Evolutionary conservation across 2,113 vertebrate genomes (phyloP).

Genomic region (Sphyrna mokarran): DNA sequence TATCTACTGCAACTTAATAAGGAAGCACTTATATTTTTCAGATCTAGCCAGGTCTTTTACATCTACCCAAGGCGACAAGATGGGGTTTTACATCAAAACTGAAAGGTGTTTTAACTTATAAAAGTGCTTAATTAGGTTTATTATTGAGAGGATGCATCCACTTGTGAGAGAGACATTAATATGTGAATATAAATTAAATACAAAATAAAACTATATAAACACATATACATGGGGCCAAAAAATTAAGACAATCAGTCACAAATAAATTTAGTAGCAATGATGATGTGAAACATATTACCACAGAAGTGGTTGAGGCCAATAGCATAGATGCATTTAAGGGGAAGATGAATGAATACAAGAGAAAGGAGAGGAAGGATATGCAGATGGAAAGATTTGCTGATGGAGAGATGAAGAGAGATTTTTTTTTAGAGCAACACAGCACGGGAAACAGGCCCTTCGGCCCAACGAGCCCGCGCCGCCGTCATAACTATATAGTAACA

Average conservation of each 20-base stretch:
- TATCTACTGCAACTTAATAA: not conserved
- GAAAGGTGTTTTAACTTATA: not conserved
- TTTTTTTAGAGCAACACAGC: no score
- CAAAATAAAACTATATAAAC: no score
- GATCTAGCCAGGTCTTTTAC: not conserved
- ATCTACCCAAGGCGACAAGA: not conserved
- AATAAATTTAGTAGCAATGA: not conserved
- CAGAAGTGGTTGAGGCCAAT: not conserved
- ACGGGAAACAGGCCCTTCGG: no score
- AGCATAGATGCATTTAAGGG: not conserved
- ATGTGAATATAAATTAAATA: no score
- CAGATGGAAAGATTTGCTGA: not conserved
- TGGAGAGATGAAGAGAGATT: not conserved
- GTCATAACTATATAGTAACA: no score
- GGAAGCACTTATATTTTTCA: not conserved
- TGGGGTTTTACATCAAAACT: not conserved
- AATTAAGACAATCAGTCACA: not conserved
- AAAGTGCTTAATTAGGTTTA: not conserved
- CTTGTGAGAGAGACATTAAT: not conserved
- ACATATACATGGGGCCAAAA: not conserved
- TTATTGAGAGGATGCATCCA: not conserved
- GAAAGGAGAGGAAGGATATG: not conserved
- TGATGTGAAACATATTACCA: not conserved
- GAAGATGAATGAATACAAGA: not conserved
- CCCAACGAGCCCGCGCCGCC: no score